A percentile compares a stretch with the other conserved stretches of the same genome.
These are phyloP conservation scores for Aix galericulata DNA, from an alignment of 2,113 vertebrate genomes.

Conservation along the genomic window DNA sequence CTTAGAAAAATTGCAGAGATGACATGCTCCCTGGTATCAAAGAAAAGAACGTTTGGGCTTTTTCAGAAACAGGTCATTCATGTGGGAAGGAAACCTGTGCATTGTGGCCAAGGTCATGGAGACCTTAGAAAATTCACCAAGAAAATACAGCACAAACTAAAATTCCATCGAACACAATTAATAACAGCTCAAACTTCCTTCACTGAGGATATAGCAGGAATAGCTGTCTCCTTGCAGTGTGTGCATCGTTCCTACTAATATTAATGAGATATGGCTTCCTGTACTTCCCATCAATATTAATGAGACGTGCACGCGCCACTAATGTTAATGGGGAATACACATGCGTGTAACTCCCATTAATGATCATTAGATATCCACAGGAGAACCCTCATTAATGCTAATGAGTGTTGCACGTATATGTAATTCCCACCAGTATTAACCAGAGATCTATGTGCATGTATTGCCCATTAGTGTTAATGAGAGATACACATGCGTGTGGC, in stretches of 20 bases:
- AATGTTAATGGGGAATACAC: slow-evolving; percentile 18
- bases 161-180: not conserved
- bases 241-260: not conserved
- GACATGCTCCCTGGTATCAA: not conserved
- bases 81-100: not conserved
- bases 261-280: not conserved
- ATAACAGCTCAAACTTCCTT: not conserved
- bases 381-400: slow-evolving; percentile 37
- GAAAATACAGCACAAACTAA: not conserved
- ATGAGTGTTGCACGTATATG: not conserved
- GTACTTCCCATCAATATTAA: not conserved
- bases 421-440: slow-evolving; percentile 5
- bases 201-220: not conserved
- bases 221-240: not conserved
- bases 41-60: not conserved
- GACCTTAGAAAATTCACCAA: not conserved
- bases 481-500: not conserved
- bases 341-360: slow-evolving; percentile 26
- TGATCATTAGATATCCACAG: slow-evolving; percentile 19
- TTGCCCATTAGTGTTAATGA: slow-evolving; percentile 27
- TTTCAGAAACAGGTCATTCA: not conserved
- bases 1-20: not conserved
- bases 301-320: not conserved
- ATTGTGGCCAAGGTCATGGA: not conserved
- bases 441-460: not conserved